These are phyloP conservation scores for Noctua janthe DNA, from an alignment of 2,888 invertebrate genomes.

Conservation along the genomic window DNA sequence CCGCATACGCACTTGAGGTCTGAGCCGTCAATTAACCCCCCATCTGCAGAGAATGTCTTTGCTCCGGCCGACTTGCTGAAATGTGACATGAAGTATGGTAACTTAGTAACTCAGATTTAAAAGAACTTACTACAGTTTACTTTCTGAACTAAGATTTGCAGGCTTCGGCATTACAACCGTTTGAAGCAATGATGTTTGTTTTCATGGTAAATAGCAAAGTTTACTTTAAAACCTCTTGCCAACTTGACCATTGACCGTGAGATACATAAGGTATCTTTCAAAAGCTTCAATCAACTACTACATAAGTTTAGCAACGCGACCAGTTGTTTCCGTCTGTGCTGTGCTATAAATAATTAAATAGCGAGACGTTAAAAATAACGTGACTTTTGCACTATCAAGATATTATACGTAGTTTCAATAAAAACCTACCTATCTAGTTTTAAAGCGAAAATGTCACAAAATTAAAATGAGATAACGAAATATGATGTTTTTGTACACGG, in stretches of 20 bases:
- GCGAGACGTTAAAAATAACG: conserved; percentile 33
- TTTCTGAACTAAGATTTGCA: neutral
- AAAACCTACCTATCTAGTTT: conserved; percentile 24
- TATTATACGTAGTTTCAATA: conserved; percentile 4
- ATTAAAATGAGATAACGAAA: conserved; percentile 19
- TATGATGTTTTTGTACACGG: conserved; percentile 42
- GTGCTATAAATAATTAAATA: conserved; percentile 40
- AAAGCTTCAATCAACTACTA: conserved; percentile 10
- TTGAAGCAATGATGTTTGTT: neutral
- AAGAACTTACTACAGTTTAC: too few species aligned
- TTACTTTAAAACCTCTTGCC: neutral
- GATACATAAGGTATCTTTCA: neutral
- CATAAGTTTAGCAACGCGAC: conserved; percentile 8
- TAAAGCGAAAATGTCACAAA: conserved; percentile 34
- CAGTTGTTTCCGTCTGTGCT: conserved; percentile 42
- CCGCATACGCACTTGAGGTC: too few species aligned
- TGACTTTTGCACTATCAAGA: conserved; percentile 17
- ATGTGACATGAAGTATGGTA: neutral
- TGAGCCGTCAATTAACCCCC: too few species aligned
- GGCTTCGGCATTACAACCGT: too few species aligned
- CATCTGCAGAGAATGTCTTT: too few species aligned
- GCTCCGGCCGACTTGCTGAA: too few species aligned
- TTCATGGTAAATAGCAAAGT: neutral
- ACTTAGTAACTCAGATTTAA: too few species aligned
- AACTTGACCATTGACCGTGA: neutral